These are phyloP conservation scores for Ferdinandea cuprea DNA, from an alignment of 2,888 invertebrate genomes.

Conservation along the genomic window DNA sequence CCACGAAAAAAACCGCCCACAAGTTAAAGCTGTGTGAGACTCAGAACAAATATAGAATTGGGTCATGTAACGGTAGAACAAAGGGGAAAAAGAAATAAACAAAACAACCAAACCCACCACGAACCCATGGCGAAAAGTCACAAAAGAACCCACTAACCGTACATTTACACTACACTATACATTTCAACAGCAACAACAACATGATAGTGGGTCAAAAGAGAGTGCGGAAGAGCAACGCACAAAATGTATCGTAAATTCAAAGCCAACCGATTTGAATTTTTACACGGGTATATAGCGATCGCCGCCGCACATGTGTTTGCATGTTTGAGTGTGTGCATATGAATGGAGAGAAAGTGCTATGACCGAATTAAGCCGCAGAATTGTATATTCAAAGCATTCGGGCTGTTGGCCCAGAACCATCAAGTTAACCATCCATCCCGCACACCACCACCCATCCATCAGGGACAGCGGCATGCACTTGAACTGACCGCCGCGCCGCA, in stretches of 20 bases:
- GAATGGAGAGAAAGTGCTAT: slow-evolving; percentile 49
- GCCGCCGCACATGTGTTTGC: not conserved
- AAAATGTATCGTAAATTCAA: not conserved
- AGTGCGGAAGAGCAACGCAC: slow-evolving; percentile 39
- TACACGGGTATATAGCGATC: not conserved
- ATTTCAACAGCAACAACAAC: not conserved
- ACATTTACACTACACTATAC: slow-evolving; percentile 16
- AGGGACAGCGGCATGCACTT: slow-evolving; percentile 31
- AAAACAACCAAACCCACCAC: slow-evolving; percentile 10
- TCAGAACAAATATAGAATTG: slow-evolving; percentile 49
- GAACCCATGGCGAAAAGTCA: slow-evolving; percentile 38
- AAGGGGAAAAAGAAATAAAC: slow-evolving; percentile 17
- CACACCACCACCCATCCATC: not conserved
- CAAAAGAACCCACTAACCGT: slow-evolving; percentile 36
- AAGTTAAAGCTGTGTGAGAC: not conserved
- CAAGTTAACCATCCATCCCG: slow-evolving; percentile 16
- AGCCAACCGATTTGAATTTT: not conserved
- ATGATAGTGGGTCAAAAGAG: slow-evolving; percentile 46
- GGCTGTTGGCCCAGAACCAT: slow-evolving; percentile 30
- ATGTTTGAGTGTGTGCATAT: not conserved
- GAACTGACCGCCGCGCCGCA: slow-evolving; percentile 40
- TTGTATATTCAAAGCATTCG: slow-evolving; percentile 23
- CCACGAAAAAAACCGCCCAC: slow-evolving; percentile 14
- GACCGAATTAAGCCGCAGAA: slow-evolving; percentile 42
- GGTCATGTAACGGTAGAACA: slow-evolving; percentile 54